phyloP scores from a whole-genome alignment of 2,113 vertebrate species.

The Channa maculata region DNA sequence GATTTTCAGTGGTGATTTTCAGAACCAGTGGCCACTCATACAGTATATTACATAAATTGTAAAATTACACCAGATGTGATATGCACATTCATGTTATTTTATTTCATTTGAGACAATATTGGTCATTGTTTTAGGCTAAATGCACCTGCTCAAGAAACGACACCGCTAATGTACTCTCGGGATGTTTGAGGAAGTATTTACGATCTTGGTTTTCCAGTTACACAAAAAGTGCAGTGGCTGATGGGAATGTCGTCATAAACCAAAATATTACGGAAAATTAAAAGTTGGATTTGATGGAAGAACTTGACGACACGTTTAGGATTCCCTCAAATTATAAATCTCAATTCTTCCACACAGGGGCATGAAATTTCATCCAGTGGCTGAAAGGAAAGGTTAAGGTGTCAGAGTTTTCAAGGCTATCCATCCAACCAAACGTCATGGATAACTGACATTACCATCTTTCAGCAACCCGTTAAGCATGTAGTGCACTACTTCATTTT shows the following conservation, averaged over 20 bases:
- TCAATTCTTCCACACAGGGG: too few relatives aligned
- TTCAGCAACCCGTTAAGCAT: background rate
- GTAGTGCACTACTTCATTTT: constrained; percentile 5
- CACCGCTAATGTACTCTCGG: too few relatives aligned
- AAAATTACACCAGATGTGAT: background rate
- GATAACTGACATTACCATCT: background rate
- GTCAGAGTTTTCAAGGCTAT: background rate
- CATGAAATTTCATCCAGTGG: too few relatives aligned
- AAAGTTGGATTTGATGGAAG: background rate
- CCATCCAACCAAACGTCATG: too few relatives aligned
- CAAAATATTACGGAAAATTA: background rate
- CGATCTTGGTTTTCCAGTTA: too few relatives aligned
- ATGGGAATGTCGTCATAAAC: background rate
- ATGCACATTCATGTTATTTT: background rate
- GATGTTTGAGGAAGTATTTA: too few relatives aligned
- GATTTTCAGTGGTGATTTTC: too few relatives aligned
- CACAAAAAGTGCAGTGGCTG: too few relatives aligned
- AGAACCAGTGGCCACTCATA: background rate
- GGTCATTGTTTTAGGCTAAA: background rate
- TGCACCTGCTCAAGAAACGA: background rate
- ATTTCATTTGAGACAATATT: background rate
- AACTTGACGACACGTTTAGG: too few relatives aligned
- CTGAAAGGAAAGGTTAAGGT: background rate
- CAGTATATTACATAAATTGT: background rate
- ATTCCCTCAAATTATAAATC: too few relatives aligned